phyloP scores from a whole-genome alignment of 2,113 vertebrate species.

The human region DNA sequence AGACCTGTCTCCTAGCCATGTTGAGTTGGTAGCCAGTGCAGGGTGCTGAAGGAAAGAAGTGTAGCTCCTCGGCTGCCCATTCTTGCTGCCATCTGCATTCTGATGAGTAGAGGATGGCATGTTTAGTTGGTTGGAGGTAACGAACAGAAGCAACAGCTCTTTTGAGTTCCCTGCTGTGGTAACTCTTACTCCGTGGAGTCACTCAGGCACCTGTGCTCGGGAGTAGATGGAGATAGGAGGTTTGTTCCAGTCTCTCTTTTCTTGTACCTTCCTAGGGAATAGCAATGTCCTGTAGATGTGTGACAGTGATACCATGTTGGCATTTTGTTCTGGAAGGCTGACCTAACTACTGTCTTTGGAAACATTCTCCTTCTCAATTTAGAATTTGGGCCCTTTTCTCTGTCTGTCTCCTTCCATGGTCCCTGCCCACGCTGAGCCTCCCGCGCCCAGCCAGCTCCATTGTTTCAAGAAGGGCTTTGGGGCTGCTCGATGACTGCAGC shows the following conservation, averaged over 20 bases:
- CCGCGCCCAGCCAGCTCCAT: neutral
- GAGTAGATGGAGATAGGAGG: neutral
- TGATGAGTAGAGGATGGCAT: neutral
- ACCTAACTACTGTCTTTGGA: neutral
- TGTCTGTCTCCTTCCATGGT: neutral
- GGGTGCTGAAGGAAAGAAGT: neutral
- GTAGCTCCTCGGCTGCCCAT: rapidly evolving
- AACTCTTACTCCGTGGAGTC: neutral
- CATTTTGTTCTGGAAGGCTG: neutral
- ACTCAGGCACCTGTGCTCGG: neutral
- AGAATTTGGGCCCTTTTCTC: neutral
- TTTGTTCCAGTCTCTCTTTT: neutral
- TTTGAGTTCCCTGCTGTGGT: neutral
- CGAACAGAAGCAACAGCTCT: neutral
- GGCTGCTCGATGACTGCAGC: neutral
- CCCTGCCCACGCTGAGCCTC: neutral
- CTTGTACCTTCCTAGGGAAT: neutral
- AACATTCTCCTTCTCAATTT: neutral
- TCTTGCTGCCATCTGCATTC: neutral
- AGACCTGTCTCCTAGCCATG: neutral
- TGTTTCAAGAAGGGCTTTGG: neutral
- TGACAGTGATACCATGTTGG: neutral
- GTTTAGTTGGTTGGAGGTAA: neutral
- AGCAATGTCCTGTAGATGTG: neutral
- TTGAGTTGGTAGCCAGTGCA: neutral